Conservation (phyloP, 2,113 vertebrate genomes). For the Scopus umbretta region DNA sequence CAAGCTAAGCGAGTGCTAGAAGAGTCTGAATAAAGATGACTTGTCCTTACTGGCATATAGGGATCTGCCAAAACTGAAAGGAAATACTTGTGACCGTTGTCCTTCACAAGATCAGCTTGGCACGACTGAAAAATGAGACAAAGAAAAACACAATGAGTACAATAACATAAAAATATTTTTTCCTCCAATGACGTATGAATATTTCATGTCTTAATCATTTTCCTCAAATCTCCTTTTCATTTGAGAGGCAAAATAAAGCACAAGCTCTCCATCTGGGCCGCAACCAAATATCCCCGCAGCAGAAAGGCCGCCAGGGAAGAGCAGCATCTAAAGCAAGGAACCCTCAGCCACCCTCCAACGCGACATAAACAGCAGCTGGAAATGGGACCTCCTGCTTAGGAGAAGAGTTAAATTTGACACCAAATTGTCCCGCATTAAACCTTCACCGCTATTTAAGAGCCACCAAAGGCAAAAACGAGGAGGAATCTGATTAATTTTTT, state of each 20-base stretch:
- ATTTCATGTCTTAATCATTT: neutral
- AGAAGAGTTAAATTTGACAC: neutral
- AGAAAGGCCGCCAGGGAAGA: neutral
- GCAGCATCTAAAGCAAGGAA: neutral
- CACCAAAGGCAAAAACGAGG: neutral
- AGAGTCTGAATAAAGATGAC: neutral
- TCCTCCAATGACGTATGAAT: neutral
- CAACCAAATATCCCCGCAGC: neutral
- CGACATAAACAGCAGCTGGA: neutral
- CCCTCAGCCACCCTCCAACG: neutral
- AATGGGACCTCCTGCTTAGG: neutral
- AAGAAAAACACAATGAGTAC: neutral
- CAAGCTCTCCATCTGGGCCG: neutral
- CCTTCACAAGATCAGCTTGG: constrained; percentile 97
- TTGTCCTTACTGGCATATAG: constrained; percentile 93
- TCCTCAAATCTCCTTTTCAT: neutral
- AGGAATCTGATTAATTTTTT: neutral
- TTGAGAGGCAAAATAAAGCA: neutral
- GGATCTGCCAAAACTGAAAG: constrained; percentile 95
- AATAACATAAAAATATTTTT: too few species aligned
- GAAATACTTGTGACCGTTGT: constrained; percentile 99
- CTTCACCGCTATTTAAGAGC: neutral
- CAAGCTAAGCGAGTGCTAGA: neutral
- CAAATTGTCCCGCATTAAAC: neutral
- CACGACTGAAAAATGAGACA: constrained; percentile 81